A percentile compares a stretch with the other conserved stretches of the same genome.
Conservation (phyloP, 2,797 vertebrate species). For the Phrynocephalus guinanensis region DNA sequence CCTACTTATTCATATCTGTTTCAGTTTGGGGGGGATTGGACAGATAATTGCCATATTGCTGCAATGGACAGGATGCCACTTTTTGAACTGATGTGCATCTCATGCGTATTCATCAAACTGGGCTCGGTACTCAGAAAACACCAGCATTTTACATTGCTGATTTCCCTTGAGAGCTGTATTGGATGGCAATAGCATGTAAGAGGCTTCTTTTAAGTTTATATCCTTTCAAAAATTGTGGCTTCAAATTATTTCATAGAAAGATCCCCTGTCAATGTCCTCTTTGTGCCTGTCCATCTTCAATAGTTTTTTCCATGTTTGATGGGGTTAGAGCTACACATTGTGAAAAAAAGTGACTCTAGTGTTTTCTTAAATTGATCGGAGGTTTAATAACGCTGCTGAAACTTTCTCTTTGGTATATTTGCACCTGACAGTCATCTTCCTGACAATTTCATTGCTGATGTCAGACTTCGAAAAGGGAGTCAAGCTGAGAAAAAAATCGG, state of each 20-base stretch:
- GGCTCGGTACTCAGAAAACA: not conserved
- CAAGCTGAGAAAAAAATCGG: not conserved
- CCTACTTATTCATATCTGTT: not conserved
- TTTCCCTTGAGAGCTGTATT: not conserved
- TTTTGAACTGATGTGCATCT: not conserved
- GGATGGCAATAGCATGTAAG: not conserved
- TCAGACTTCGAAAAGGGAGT: not conserved
- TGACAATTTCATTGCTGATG: conserved; percentile 18
- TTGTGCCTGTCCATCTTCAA: not conserved
- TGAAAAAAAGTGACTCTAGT: conserved; percentile 1
- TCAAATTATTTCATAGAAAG: conserved; percentile 5
- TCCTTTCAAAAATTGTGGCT: not conserved
- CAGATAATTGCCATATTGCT: not conserved
- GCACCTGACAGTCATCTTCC: conserved; percentile 1
- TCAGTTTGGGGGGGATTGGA: not conserved
- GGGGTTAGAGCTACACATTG: not conserved
- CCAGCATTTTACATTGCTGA: not conserved
- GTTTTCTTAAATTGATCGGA: conserved; percentile 2
- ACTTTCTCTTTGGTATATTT: conserved; percentile 15
- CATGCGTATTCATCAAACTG: not conserved
- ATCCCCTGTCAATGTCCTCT: conserved; percentile 2
- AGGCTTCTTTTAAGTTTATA: not conserved
- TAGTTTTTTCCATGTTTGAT: conserved; percentile 5
- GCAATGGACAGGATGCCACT: not conserved
- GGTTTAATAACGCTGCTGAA: conserved; percentile 15